Base-by-base conservation (phyloP, 2,888 invertebrate species). In the Spicauda simplicius region DNA sequence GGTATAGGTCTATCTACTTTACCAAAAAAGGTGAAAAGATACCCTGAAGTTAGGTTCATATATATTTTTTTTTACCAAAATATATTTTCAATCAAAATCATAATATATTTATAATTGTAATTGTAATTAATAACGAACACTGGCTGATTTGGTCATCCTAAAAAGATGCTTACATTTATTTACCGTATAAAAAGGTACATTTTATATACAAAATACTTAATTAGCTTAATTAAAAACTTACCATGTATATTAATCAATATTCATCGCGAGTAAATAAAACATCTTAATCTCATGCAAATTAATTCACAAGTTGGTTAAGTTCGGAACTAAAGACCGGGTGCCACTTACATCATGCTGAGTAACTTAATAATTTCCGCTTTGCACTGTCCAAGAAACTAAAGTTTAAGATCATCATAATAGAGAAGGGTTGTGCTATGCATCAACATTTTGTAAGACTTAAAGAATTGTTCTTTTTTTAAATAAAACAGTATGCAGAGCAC, bases 301-400 rank as follows among this genome's bases (percentile, higher is more conserved):
- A 64, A 64, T 64, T 64, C 57, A 58, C 37, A 58, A 58, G 37
- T 57, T 52, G 14, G 12, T n/a, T 55, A 55, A 63, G 55, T 63
- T 63, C 16, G 16, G n/a, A n/a, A n/a, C n/a, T 25, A 20, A n/a
- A 41, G 64, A 18, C 41, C 20, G 52, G 18, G 50, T 52, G 57
- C 52, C 64, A 64, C 57, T 50, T 58, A 52, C 57, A 64, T 20
- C 37, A 30, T 12, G 33, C 41, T 16, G 16, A 41, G 41, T n/a
- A 58, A 64, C 57, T 64, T 52, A 3, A 50, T 14, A 19, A 64
- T 64, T 64, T 64, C 64, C 50, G 57, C 16, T 52, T 37, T 37
- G 50, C n/a, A 50, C 20, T 33, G 14, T 50, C 56, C 19, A 50
- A 30, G 18, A 30, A 30, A 16, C 41, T 16, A 33, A 60, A 48